Conservation (phyloP, 2,113 vertebrate species). For the Excalfactoria chinensis region DNA sequence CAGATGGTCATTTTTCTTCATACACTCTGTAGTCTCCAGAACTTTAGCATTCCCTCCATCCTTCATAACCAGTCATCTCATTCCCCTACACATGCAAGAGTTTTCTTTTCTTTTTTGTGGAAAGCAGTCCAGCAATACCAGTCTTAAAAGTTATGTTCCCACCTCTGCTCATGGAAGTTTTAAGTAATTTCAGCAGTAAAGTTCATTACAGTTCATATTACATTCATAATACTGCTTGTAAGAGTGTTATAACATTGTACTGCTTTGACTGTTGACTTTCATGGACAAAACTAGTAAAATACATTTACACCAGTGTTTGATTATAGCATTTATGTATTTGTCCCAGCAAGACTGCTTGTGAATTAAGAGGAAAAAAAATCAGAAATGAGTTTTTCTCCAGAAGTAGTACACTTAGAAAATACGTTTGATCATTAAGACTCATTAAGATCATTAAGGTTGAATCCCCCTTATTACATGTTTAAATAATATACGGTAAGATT, state of each 20-base stretch:
- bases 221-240: background rate
- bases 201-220: background rate
- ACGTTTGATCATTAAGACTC: background rate
- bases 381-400: background rate
- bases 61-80: background rate
- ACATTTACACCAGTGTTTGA: background rate
- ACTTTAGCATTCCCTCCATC: background rate
- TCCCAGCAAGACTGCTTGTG: background rate
- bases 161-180: background rate
- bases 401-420: conserved; percentile 17
- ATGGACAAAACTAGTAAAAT: background rate
- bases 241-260: background rate
- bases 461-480: conserved; percentile 37
- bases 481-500: conserved; percentile 34
- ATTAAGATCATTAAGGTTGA: background rate
- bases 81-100: background rate
- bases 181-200: background rate
- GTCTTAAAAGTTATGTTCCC: background rate
- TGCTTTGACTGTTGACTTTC: background rate
- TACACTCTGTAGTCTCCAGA: background rate
- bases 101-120: background rate
- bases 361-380: background rate
- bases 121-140: background rate
- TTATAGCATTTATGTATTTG: background rate
- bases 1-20: background rate